These are phyloP conservation scores for Eulimnadia texana DNA, from an alignment of 1,140 invertebrate genomes.

Conservation along the genomic window DNA sequence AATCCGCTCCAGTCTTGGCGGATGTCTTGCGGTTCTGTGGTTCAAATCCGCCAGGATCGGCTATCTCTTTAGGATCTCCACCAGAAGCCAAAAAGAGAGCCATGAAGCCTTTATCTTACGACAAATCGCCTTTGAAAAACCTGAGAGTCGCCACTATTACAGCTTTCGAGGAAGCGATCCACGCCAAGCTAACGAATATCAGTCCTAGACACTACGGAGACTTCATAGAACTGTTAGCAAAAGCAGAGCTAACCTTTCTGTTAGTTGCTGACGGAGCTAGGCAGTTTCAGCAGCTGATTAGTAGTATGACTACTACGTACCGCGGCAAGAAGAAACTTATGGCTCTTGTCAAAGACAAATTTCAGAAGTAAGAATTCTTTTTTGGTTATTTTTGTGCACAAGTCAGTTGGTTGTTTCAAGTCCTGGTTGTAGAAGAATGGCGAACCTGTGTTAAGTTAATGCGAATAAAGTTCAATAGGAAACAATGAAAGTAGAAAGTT, in stretches of 20 bases:
- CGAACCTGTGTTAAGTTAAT: too few relatives aligned
- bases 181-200: constrained; percentile 67
- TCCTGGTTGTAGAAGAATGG: too few relatives aligned
- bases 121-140: constrained; percentile 48
- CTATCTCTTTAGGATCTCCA: constrained; percentile 12
- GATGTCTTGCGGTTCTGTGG: constrained; percentile 54
- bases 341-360: constrained; percentile 53
- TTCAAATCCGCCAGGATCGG: constrained; percentile 29
- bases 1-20: constrained; percentile 65
- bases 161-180: constrained; percentile 71
- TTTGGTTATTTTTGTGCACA: too few relatives aligned
- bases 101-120: constrained; percentile 46
- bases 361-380: too few relatives aligned
- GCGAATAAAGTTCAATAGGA: too few relatives aligned
- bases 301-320: constrained; percentile 74
- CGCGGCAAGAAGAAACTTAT: constrained; percentile 81
- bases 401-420: too few relatives aligned
- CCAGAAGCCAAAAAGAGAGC: constrained; percentile 32
- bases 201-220: constrained; percentile 69
- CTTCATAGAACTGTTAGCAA: constrained; percentile 61
- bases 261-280: constrained; percentile 63
- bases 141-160: constrained; percentile 61
- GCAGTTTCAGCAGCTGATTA: constrained; percentile 63
- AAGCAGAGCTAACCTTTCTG: constrained; percentile 70
- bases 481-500: too few relatives aligned